A percentile compares a stretch with the other conserved stretches of the same genome.
Evolutionary conservation across 2,113 vertebrate species (phyloP).

Genomic region (Phylloscopus whistleri): DNA sequence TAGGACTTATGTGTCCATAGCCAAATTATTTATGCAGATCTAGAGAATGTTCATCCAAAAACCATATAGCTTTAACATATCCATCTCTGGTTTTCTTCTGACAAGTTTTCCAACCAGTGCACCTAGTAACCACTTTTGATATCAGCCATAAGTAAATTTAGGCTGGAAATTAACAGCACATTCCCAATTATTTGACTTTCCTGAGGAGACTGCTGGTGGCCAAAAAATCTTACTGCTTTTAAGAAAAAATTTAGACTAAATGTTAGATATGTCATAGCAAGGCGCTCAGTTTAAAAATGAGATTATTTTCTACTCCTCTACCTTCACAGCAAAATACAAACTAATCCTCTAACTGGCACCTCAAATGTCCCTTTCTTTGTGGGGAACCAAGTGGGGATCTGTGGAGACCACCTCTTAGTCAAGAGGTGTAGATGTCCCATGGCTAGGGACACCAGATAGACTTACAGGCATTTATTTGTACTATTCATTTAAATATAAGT

Average conservation of each 20-base stretch:
- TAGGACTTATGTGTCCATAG: neutral
- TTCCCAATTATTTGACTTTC: neutral
- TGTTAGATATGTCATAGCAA: neutral
- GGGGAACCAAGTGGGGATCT: neutral
- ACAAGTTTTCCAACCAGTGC: neutral
- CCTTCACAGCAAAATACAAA: neutral
- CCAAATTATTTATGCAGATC: slow-evolving; percentile 48
- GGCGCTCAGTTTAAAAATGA: neutral
- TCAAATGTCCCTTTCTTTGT: neutral
- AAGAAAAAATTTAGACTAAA: neutral
- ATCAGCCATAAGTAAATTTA: neutral
- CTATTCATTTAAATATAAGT: neutral
- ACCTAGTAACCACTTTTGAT: slow-evolving; percentile 3
- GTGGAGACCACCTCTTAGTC: neutral
- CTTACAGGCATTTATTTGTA: neutral
- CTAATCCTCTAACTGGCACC: neutral
- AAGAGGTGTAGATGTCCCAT: neutral
- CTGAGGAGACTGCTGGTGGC: neutral
- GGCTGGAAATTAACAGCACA: neutral
- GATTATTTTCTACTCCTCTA: neutral
- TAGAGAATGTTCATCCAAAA: neutral
- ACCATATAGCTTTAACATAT: neutral
- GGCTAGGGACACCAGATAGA: neutral
- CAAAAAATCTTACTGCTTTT: neutral
- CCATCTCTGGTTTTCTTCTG: neutral